These are phyloP conservation scores for Patella pellucida DNA, from an alignment of 2,888 invertebrate genomes.

Conservation along the genomic window DNA sequence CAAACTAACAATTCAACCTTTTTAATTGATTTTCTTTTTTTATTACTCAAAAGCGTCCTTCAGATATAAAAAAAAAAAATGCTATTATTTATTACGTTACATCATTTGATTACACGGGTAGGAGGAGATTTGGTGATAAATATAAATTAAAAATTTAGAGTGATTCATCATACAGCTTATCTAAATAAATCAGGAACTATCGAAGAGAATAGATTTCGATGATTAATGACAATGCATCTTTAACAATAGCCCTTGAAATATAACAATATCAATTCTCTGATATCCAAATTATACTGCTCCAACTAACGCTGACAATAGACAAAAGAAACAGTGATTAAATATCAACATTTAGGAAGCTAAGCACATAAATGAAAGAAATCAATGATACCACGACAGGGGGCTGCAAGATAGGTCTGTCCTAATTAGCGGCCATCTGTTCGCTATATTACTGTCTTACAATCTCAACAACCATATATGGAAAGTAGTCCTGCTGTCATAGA, in stretches of 20 bases:
- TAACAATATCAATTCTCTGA: constrained; percentile 7
- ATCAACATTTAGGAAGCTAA: constrained; percentile 10
- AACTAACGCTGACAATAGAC: constrained; percentile 3
- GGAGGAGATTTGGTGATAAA: no score
- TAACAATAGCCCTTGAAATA: constrained; percentile 4
- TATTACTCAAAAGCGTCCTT: no score
- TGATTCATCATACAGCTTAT: constrained; percentile 7
- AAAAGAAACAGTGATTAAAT: constrained; percentile 12
- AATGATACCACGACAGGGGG: neutral
- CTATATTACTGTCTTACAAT: constrained; percentile 1
- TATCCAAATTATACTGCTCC: constrained; percentile 11
- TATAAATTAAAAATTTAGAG: neutral
- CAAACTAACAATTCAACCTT: no score
- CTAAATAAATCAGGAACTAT: neutral
- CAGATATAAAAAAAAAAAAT: no score
- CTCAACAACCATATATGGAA: neutral
- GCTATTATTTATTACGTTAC: no score
- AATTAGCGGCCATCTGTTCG: constrained; percentile 6
- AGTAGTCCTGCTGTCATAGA: no score
- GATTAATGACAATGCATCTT: neutral
- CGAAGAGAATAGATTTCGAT: neutral
- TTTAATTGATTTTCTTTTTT: no score
- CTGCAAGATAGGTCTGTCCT: constrained; percentile 9
- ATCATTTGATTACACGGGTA: no score
- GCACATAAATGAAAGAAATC: constrained; percentile 9